These are phyloP conservation scores for Centropyge bicolor DNA, from an alignment of 2,797 vertebrate species.

Conservation along the genomic window DNA sequence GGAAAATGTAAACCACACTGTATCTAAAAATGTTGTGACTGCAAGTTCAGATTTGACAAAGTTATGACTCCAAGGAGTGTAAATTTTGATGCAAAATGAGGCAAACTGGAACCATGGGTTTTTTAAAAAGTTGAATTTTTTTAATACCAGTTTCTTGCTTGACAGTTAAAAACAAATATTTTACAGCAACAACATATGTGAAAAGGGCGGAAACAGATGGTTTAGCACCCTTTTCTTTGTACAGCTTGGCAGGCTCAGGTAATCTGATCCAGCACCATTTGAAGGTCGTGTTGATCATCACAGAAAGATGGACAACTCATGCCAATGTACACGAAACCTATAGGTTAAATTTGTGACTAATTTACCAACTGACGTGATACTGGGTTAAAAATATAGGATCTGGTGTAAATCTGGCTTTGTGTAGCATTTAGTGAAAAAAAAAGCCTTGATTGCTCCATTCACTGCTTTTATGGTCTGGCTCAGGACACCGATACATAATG, in stretches of 20 bases:
- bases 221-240: neutral
- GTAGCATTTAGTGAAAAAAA: constrained; percentile 9
- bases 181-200: neutral
- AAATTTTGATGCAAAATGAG: neutral
- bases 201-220: neutral
- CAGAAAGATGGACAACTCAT: too few relatives aligned
- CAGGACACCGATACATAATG: constrained; percentile 17
- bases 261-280: neutral
- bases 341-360: too few relatives aligned
- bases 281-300: too few relatives aligned
- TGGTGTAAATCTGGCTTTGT: constrained; percentile 9
- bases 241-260: neutral
- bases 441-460: constrained; percentile 21
- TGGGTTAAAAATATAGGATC: neutral
- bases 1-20: neutral
- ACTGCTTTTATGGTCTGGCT: constrained; percentile 28
- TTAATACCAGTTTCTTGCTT: neutral
- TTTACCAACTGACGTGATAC: too few relatives aligned
- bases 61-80: neutral
- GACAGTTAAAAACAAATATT: neutral
- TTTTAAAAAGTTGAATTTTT: neutral
- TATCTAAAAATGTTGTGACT: neutral
- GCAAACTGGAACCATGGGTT: neutral
- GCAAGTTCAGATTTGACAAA: neutral
- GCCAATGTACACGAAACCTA: too few relatives aligned